Conservation (phyloP, 2,113 vertebrate species). For the Hippocampus comes region DNA sequence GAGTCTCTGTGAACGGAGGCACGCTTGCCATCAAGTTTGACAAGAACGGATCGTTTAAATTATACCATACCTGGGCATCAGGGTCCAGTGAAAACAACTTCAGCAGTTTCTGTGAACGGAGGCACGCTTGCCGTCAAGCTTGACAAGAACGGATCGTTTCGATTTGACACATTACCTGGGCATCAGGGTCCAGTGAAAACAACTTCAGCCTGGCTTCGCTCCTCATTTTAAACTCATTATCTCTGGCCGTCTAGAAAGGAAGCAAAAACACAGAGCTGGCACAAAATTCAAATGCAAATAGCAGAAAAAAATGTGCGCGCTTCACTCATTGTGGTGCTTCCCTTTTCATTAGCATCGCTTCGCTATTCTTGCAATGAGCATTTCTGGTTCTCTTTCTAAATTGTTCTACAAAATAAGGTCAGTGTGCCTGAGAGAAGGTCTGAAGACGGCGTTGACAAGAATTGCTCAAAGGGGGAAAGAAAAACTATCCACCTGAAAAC, state of each 20-base stretch:
- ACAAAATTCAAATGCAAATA: neutral
- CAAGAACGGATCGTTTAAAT: neutral
- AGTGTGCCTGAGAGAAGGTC: neutral
- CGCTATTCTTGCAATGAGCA: neutral
- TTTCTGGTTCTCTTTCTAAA: neutral
- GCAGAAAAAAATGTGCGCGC: neutral
- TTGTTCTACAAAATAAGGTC: neutral
- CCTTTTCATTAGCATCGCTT: neutral
- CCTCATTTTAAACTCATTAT: slow-evolving; percentile 87
- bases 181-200: slow-evolving; percentile 91
- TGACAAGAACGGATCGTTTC: neutral
- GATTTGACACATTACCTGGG: slow-evolving; percentile 78
- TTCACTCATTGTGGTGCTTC: neutral
- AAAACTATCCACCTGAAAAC: slow-evolving; percentile 77
- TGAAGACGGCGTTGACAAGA: slow-evolving; percentile 19
- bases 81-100: slow-evolving; percentile 93
- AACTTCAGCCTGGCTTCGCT: slow-evolving; percentile 91
- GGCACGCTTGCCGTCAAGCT: slow-evolving; percentile 4
- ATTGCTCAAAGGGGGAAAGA: neutral
- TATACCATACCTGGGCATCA: slow-evolving; percentile 91
- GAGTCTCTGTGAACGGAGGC: slow-evolving; percentile 79
- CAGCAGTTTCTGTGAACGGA: slow-evolving; percentile 83
- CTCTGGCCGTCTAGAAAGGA: slow-evolving; percentile 80
- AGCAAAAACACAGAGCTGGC: neutral
- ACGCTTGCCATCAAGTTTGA: slow-evolving; percentile 1